phyloP scores from a whole-genome alignment of 2,888 invertebrate genomes.

The Beris morrisii region DNA sequence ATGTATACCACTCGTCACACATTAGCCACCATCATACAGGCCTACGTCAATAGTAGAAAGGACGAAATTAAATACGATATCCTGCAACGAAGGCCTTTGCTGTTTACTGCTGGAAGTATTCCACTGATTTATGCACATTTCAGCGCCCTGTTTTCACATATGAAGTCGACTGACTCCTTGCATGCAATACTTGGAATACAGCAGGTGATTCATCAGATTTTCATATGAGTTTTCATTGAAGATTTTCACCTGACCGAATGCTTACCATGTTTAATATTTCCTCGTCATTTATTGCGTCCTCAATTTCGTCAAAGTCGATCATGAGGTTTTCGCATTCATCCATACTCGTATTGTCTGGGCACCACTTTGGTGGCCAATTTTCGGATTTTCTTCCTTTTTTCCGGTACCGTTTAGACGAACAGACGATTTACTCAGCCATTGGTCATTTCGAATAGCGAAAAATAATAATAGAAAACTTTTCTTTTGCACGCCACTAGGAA shows the following conservation, averaged over 20 bases:
- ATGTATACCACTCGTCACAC: conserved; percentile 5
- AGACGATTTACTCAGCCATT: conserved; percentile 29
- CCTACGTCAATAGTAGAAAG: conserved; percentile 27
- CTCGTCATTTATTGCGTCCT: conserved; percentile 45
- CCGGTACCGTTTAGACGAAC: background rate
- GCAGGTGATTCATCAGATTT: no score
- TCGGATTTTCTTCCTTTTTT: conserved; percentile 3
- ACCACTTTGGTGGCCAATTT: conserved; percentile 23
- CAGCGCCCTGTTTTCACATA: no score
- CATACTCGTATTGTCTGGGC: conserved; percentile 50
- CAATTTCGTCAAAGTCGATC: conserved; percentile 53
- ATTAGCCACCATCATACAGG: background rate
- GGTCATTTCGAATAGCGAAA: conserved; percentile 22
- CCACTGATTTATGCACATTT: background rate
- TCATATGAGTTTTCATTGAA: background rate
- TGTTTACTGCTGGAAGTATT: conserved; percentile 27
- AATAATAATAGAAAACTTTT: background rate
- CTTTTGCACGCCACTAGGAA: background rate
- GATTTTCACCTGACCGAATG: background rate
- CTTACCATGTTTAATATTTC: conserved; percentile 38
- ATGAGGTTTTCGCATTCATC: conserved; percentile 58
- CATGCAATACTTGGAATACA: no score
- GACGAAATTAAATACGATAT: conserved; percentile 33
- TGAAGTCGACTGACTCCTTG: no score
- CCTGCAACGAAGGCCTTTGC: conserved; percentile 34